A percentile compares a stretch with the other conserved stretches of the same genome.
Evolutionary conservation across 2,113 vertebrate genomes (phyloP).

Genomic region (Turnix velox): DNA sequence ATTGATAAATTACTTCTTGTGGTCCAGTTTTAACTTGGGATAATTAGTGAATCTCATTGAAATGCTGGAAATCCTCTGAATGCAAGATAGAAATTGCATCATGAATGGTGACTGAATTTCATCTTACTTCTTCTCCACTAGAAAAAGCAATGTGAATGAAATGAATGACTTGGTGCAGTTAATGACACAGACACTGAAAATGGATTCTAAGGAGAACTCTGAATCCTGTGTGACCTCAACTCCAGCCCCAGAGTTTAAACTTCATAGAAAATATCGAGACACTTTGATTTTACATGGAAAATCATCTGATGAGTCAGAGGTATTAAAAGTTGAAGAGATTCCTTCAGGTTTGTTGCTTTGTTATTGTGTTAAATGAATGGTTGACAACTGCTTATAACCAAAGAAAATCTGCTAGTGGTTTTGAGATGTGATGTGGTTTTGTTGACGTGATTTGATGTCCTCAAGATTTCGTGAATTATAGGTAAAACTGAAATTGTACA

Average conservation of each 20-base stretch:
- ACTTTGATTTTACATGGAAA: slow-evolving; percentile 92
- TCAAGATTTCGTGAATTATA: background rate
- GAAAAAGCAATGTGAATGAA: slow-evolving; percentile 81
- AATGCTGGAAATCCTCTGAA: background rate
- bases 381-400: background rate
- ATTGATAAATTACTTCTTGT: too few relatives aligned
- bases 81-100: background rate
- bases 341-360: slow-evolving; percentile 75
- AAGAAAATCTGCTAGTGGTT: background rate
- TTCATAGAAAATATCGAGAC: slow-evolving; percentile 87
- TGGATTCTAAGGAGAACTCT: slow-evolving; percentile 76
- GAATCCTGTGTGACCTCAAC: slow-evolving; percentile 47
- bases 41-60: background rate
- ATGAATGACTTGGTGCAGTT: slow-evolving; percentile 91
- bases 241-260: slow-evolving; percentile 81
- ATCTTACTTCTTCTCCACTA: slow-evolving; percentile 37
- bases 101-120: background rate
- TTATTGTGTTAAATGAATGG: background rate
- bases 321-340: slow-evolving; percentile 77
- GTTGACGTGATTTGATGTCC: background rate
- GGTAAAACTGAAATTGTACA: background rate
- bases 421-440: too few relatives aligned
- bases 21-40: background rate
- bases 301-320: slow-evolving; percentile 71
- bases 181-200: slow-evolving; percentile 90